Percentiles rank a stretch among this genome's conserved stretches.
Conservation (phyloP, 2,888 invertebrate genomes). For the Microctonus aethiopoides region DNA sequence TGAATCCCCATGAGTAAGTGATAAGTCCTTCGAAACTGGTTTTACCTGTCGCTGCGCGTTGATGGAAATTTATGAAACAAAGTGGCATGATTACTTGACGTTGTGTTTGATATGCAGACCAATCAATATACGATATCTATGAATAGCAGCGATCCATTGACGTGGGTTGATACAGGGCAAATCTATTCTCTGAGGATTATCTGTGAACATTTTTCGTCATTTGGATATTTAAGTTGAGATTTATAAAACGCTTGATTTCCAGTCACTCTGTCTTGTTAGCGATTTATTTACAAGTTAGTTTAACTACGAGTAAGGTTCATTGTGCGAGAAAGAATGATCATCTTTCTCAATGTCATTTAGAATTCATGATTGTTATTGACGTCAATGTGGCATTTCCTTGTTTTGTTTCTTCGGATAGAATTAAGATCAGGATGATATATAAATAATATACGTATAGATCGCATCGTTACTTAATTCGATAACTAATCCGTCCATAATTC, state of each 20-base stretch:
- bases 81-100: neutral
- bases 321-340: neutral
- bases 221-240: neutral
- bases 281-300: neutral
- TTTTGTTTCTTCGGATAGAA: slow-evolving; percentile 14
- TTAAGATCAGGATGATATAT: neutral
- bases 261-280: neutral
- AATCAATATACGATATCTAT: neutral
- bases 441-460: neutral
- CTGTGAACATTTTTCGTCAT: neutral
- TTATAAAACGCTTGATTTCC: neutral
- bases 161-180: neutral
- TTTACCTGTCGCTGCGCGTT: slow-evolving; percentile 2
- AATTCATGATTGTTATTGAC: slow-evolving; percentile 8
- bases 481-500: too few species aligned
- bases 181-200: neutral
- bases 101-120: neutral
- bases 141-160: slow-evolving; percentile 7
- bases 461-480: too few species aligned
- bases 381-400: slow-evolving; percentile 25
- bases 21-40: slow-evolving; percentile 20
- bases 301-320: neutral
- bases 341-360: slow-evolving; percentile 23
- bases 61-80: neutral
- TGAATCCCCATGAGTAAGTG: neutral